Evolutionary conservation across 2,888 invertebrate genomes (phyloP), one percentile per base, ranked within the genome.

Genomic region (Apodemia zela): DNA sequence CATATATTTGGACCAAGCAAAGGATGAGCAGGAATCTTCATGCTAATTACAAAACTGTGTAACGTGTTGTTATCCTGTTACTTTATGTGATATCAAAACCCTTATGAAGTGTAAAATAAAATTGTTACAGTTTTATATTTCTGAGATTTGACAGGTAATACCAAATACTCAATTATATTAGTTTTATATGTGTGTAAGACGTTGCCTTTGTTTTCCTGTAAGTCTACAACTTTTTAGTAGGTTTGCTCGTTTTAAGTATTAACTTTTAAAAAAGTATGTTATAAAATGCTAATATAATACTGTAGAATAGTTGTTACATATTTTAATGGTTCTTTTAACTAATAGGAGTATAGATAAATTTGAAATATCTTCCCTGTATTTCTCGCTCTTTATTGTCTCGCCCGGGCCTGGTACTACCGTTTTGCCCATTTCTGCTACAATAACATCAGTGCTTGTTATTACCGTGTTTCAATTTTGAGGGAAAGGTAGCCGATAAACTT

Each of bases 1-100:
- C 70, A 71, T 45, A 84, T 69, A 17, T 77, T 84, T 6, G 86
- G 87, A 0, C 82, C 82, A 4, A 86, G 68, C 64, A 82, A 71
- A 1, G 80, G 82, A 65, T 82, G 67, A 4, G 69, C 54, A 1
- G 73, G 70, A 65, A 81, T 74, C 71, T 84, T 80, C 45, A 77
- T 67, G 25, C 21, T 67, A 51, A 18, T 0, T 21, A 54, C 1
- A 0, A 25, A 54, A 8, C 3, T 10, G 3, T 21, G 54, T 21
- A 54, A 54, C 54, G 18, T 54, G 1, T 54, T 15, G 13, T 54
- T 25, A 3, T 5, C 2, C 17, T 54, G 10, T 15, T 54, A 25
- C 4, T 51, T 18, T 51, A 11, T 18, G 5, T 25, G 21, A 54
- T 25, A 54, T 10, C 21, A 6, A 54, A 11, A 25, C 21, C 7